These are phyloP conservation scores for Pseudorhiza aurosa DNA, from an alignment of 30 jellyfish, hydroid and myxozoan species.

Conservation along the genomic window DNA sequence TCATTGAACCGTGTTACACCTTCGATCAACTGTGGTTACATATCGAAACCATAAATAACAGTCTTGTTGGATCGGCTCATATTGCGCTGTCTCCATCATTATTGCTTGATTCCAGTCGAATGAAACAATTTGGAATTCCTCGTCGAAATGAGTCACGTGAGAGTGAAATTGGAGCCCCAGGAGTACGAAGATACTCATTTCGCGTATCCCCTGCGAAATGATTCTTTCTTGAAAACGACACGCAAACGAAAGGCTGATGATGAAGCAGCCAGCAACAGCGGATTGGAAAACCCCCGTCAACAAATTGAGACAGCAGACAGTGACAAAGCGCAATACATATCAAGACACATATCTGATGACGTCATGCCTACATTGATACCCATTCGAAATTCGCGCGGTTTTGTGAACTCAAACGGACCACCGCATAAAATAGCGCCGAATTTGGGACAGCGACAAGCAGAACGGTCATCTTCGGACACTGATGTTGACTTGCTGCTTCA, in stretches of 20 bases:
- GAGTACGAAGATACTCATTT: conserved; percentile 4
- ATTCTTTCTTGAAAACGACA: neutral
- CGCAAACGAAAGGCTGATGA: neutral
- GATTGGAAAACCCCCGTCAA: neutral
- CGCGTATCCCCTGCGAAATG: neutral
- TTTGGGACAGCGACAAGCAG: neutral
- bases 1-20: neutral
- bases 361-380: conserved; percentile 45
- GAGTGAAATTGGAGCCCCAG: conserved; percentile 26
- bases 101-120: too few species aligned
- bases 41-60: neutral
- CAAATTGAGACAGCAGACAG: neutral
- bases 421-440: neutral
- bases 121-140: neutral
- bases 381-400: conserved; percentile 41
- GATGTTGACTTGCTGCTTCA: conserved; percentile 7
- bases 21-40: neutral
- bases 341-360: conserved; percentile 10
- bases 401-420: neutral
- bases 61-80: neutral
- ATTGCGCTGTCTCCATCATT: too few species aligned
- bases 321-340: neutral
- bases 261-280: neutral
- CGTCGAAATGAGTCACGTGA: conserved; percentile 21
- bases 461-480: conserved; percentile 23